Evolutionary conservation across 53 echinoderm and acorn worm genomes (phyloP).

Genomic region (Actinopyga echinites): DNA sequence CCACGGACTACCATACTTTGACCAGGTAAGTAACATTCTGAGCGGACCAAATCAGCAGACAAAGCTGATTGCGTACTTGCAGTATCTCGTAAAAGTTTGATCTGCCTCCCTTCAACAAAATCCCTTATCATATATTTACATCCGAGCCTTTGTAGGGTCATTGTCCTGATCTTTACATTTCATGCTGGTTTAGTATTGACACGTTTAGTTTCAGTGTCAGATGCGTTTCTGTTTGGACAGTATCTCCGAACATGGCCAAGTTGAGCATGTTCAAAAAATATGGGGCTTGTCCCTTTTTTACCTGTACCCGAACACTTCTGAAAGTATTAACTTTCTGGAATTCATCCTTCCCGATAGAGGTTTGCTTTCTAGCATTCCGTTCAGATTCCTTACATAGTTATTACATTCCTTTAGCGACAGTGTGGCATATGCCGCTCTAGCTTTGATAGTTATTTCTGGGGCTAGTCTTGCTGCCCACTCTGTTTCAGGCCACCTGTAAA

Average conservation of each 20-base stretch:
- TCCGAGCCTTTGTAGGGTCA: background rate
- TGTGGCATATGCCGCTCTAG: slow-evolving; percentile 17
- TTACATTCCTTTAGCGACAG: background rate
- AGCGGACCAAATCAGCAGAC: background rate
- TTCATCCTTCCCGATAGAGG: no score
- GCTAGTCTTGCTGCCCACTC: no score
- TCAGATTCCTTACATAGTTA: background rate
- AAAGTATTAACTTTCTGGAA: no score
- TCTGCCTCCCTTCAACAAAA: background rate
- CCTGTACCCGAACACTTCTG: no score
- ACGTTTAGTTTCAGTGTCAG: background rate
- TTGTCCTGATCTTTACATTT: background rate
- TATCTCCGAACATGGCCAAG: background rate
- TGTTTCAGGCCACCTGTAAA: no score
- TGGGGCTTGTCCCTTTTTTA: no score
- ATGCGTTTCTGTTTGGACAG: background rate
- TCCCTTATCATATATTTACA: slow-evolving; percentile 16
- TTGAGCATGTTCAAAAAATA: background rate
- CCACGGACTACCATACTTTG: background rate
- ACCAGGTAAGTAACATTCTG: background rate
- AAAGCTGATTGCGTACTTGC: slow-evolving; percentile 34
- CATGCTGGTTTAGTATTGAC: background rate
- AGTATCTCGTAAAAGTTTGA: slow-evolving; percentile 16
- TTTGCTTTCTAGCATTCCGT: no score
- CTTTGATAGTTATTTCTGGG: background rate